phyloP scores from a whole-genome alignment of 2,797 vertebrate genomes.

The Macroramphosus scolopax region DNA sequence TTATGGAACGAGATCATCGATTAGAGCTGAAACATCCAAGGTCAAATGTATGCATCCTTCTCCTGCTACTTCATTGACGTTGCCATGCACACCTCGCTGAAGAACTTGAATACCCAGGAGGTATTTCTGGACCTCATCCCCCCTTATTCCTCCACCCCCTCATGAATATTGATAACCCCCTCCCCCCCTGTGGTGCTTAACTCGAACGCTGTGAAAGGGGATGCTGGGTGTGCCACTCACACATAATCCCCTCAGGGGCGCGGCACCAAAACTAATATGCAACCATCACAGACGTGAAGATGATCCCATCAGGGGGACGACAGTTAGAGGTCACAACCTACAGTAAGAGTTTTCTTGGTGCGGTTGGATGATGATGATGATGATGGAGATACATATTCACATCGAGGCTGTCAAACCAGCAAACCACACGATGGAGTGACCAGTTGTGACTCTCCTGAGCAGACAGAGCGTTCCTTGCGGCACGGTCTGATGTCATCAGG shows the following conservation, averaged over 20 bases:
- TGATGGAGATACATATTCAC: conserved; percentile 26
- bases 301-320: conserved; percentile 50
- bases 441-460: conserved; percentile 22
- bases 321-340: conserved; percentile 41
- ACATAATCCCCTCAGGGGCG: conserved; percentile 49
- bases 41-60: conserved; percentile 29
- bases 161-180: conserved; percentile 77
- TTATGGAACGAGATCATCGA: conserved; percentile 23
- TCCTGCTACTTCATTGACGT: conserved; percentile 12
- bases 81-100: conserved; percentile 34
- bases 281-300: conserved; percentile 46
- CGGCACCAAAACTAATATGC: conserved; percentile 57
- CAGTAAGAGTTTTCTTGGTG: conserved; percentile 17
- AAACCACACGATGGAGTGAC: conserved; percentile 15
- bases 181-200: conserved; percentile 68
- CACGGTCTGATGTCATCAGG: conserved; percentile 43
- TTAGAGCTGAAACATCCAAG: conserved; percentile 19
- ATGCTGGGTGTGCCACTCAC: conserved; percentile 61
- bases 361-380: conserved; percentile 12
- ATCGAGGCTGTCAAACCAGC: conserved; percentile 8
- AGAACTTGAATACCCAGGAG: conserved; percentile 47
- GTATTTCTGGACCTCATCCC: conserved; percentile 27
- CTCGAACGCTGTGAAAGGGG: conserved; percentile 72
- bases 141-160: conserved; percentile 38
- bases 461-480: not conserved